Evolutionary conservation across 2,113 vertebrate genomes (phyloP).

Genomic region (Triplophysa tibetana): DNA sequence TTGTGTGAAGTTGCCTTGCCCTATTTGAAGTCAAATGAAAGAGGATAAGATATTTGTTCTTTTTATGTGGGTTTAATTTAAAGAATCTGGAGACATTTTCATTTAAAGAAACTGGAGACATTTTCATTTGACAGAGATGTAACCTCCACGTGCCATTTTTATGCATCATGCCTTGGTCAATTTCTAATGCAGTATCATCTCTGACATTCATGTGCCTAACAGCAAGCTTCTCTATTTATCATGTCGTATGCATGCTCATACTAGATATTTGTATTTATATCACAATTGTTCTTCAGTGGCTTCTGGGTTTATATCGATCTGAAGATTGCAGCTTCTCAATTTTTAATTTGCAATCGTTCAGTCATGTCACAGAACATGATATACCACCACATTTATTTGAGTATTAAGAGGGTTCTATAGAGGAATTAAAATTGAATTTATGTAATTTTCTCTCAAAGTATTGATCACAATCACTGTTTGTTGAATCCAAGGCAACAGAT

Average conservation of each 20-base stretch:
- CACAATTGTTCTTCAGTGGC: too few species aligned
- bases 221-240: background rate
- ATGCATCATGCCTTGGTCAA: background rate
- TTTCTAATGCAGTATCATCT: conserved; percentile 11
- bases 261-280: background rate
- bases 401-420: background rate
- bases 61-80: background rate
- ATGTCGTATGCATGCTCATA: background rate
- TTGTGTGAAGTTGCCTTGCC: background rate
- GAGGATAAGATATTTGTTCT: background rate
- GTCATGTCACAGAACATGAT: conserved; percentile 6
- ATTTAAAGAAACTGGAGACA: background rate
- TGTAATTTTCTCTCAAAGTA: background rate
- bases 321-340: background rate
- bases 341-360: background rate
- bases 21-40: background rate
- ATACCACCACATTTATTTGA: background rate
- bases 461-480: background rate
- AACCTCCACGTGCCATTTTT: background rate
- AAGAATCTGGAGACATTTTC: conserved; percentile 1
- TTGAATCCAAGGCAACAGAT: too few species aligned
- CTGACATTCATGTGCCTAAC: background rate
- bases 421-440: background rate
- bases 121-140: conserved; percentile 2
- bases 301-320: too few species aligned